Evolutionary conservation across 1,140 invertebrate species (phyloP).

Genomic region (Hormaphis cornu): DNA sequence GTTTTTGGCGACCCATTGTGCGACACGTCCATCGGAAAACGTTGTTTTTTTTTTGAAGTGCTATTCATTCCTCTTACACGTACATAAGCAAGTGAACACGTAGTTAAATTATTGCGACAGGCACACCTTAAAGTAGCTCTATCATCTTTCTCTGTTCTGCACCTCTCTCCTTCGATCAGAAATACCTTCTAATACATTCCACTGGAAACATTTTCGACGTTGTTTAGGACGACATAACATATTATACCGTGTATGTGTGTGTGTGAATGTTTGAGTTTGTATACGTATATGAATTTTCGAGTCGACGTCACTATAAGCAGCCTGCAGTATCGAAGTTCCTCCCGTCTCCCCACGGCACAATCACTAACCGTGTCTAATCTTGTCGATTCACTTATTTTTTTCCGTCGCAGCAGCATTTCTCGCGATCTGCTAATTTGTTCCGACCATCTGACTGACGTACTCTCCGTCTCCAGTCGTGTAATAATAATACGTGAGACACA

Average conservation of each 20-base stretch:
- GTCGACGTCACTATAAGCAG: not conserved
- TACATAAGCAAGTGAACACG: not conserved
- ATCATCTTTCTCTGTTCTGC: not conserved
- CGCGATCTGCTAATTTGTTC: too few species aligned
- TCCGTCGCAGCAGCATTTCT: too few species aligned
- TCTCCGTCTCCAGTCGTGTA: too few species aligned
- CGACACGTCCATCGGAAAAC: too few species aligned
- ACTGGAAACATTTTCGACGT: not conserved
- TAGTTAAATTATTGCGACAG: not conserved
- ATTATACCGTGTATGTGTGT: not conserved
- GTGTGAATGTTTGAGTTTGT: not conserved
- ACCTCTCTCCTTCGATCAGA: not conserved
- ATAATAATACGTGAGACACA: too few species aligned
- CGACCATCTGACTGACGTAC: too few species aligned
- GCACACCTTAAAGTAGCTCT: not conserved
- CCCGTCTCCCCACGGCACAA: too few species aligned
- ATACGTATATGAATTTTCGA: not conserved
- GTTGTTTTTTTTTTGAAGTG: not conserved
- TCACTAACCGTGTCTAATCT: too few species aligned
- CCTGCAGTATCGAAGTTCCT: too few species aligned
- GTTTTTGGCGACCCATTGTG: not conserved
- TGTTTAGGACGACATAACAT: not conserved
- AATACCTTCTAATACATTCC: conserved; percentile 4
- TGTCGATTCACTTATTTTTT: too few species aligned
- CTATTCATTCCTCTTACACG: not conserved